phyloP scores from a whole-genome alignment of 2,888 invertebrate species.

The Meteorus cinctellus region DNA sequence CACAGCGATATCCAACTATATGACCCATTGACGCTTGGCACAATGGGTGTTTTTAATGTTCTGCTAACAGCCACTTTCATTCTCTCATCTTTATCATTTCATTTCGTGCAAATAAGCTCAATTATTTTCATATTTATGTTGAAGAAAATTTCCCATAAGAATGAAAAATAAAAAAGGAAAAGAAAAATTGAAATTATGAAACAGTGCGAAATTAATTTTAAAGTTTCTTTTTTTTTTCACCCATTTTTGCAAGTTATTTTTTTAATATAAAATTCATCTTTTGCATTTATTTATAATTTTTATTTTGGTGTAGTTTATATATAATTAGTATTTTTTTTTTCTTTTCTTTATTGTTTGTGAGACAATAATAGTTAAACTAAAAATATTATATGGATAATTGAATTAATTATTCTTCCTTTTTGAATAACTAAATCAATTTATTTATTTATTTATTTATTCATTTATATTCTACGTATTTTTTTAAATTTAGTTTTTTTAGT shows the following conservation, averaged over 20 bases:
- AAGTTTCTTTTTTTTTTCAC: not conserved
- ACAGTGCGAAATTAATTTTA: not conserved
- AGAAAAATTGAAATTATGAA: not conserved
- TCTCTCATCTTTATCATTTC: not conserved
- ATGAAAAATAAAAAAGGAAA: not conserved
- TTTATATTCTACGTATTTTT: not conserved
- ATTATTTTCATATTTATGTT: not conserved
- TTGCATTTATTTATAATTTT: not conserved
- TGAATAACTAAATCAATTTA: not conserved
- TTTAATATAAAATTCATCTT: not conserved
- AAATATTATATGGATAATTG: too few species aligned
- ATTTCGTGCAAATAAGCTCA: constrained; percentile 5
- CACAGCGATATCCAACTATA: not conserved
- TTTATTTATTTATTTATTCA: not conserved
- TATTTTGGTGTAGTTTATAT: not conserved
- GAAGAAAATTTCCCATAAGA: not conserved
- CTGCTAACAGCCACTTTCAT: not conserved
- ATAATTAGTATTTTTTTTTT: not conserved
- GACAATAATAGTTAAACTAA: too few species aligned
- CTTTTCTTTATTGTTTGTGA: too few species aligned
- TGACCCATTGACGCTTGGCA: not conserved
- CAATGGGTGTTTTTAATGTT: constrained; percentile 5
- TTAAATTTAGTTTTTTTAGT: not conserved
- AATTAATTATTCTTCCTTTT: too few species aligned
- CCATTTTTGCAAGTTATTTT: not conserved